Base-by-base conservation (phyloP, 2,113 vertebrate species). In the Lagenorhynchus albirostris region DNA sequence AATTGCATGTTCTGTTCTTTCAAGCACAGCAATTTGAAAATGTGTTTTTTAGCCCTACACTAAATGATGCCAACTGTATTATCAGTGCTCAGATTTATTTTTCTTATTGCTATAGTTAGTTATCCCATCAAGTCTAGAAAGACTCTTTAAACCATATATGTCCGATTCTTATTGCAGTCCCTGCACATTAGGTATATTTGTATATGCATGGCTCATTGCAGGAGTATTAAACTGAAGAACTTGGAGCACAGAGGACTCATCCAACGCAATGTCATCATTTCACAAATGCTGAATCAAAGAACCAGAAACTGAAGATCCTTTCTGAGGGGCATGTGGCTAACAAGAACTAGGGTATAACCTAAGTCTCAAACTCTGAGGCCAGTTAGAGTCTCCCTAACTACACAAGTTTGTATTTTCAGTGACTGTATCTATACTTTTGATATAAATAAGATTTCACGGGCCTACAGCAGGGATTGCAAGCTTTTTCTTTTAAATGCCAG, bases 11-110 rank as follows among this genome's bases (percentile, higher is more conserved):
- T 98, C 88, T 98, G 95, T 97, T 97, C 97, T 98, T 97, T 98
- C 98, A 98, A 96, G 98, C 97, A 95, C 96, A 96, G 74, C 96
- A 93, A 87, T 98, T 98, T 98, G 80, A 98, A 98, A 98, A 79
- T 90, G 58, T 55, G 77, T 96, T 82, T 89, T 71, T 96, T 96
- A 88, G n/a, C 93, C 93, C 62, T 50, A 76, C 47, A 96, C 58
- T 96, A 26, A 83, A 96, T 93, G 86, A 88, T 96, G 47, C 44
- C 60, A 95, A 96, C 71, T 96, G 36, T 90, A 87, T 96, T 7
- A 96, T 71, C 92, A 97, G 65, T 62, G 76, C 68, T 85, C 84
- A 97, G 82, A 95, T 58, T 95, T 88, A 93, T 77, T 95, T 91
- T 84, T 91, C 87, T 77, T 95, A 81, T 87, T 98, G 94, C 82